Evolutionary conservation across 2,113 vertebrate species (phyloP).

Genomic region (Eolophus roseicapilla): DNA sequence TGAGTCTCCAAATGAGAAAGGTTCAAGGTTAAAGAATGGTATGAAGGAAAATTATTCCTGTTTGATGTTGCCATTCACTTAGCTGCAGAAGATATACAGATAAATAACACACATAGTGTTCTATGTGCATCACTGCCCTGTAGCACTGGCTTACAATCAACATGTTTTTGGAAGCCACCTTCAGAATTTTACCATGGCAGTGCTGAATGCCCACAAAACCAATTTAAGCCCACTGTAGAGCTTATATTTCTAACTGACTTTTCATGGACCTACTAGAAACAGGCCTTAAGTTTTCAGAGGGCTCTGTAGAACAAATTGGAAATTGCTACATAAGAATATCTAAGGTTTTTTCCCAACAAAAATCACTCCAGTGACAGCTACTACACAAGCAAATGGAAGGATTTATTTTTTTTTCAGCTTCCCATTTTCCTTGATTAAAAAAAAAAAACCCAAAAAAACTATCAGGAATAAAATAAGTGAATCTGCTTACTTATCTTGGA

Average conservation of each 20-base stretch:
- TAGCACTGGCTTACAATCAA: neutral
- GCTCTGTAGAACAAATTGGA: neutral
- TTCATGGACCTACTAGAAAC: neutral
- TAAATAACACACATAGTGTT: neutral
- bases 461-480: neutral
- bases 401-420: neutral
- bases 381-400: neutral
- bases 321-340: neutral
- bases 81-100: neutral
- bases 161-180: neutral
- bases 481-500: neutral
- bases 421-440: neutral
- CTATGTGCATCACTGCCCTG: neutral
- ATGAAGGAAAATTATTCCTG: neutral
- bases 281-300: neutral
- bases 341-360: neutral
- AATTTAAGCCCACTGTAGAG: neutral
- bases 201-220: neutral
- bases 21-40: neutral
- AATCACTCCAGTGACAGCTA: neutral
- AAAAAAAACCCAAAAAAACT: neutral
- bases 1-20: neutral
- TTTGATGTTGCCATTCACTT: neutral
- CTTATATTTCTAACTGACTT: neutral
- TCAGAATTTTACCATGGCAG: neutral